A percentile compares a stretch with the other conserved stretches of the same genome.
Conservation (phyloP, 2,888 invertebrate species). For the Polydrusus tereticollis region DNA sequence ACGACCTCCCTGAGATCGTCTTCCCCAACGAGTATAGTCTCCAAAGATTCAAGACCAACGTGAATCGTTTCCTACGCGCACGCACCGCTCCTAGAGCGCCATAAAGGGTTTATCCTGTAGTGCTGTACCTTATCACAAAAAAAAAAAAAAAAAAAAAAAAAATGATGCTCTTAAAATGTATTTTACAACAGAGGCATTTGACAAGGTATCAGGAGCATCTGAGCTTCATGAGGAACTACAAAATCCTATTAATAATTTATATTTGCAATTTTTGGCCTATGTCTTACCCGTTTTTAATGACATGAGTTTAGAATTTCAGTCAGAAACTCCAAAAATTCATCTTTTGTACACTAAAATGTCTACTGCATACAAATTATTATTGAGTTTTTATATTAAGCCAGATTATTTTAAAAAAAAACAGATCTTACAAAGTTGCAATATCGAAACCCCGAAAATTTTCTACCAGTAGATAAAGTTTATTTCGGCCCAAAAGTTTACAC, state of each 20-base stretch:
- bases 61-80: too few relatives aligned
- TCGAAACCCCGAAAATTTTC: background rate
- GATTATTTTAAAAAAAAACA: background rate
- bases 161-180: background rate
- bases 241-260: too few relatives aligned
- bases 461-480: background rate
- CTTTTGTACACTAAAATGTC: background rate
- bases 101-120: too few relatives aligned
- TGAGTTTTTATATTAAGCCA: too few relatives aligned
- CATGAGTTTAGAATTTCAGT: slow-evolving; percentile 3
- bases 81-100: too few relatives aligned
- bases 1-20: too few relatives aligned
- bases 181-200: background rate
- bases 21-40: too few relatives aligned
- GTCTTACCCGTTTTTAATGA: slow-evolving; percentile 4
- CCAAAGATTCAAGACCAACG: too few relatives aligned
- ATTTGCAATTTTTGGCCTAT: background rate
- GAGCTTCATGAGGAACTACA: background rate
- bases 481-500: slow-evolving; percentile 5
- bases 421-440: background rate
- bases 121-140: too few relatives aligned
- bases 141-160: too few relatives aligned
- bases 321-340: slow-evolving; percentile 2
- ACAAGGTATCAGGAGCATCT: background rate
- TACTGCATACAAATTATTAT: background rate